Percentiles rank a stretch among this genome's conserved stretches.
Evolutionary conservation across 2,113 vertebrate species (phyloP).

Genomic region (Hippocampus zosterae): DNA sequence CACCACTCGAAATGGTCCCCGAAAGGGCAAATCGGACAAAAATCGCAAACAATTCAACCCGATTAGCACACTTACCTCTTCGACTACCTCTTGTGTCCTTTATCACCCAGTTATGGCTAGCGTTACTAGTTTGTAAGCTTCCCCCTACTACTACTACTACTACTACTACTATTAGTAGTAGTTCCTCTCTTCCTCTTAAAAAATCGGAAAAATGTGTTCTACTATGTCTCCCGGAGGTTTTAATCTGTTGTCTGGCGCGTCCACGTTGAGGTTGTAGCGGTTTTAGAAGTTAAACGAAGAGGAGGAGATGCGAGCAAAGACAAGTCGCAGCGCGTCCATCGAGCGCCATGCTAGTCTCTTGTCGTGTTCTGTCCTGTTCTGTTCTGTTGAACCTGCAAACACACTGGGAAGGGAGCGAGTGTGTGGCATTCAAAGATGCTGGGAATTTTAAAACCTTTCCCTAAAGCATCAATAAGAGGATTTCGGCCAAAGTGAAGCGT

Average conservation of each 20-base stretch:
- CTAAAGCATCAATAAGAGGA: background rate
- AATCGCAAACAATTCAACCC: background rate
- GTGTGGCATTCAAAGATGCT: slow-evolving; percentile 22
- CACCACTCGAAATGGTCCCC: background rate
- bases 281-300: slow-evolving; percentile 5
- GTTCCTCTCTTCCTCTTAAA: background rate
- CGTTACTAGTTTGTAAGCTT: slow-evolving; percentile 48
- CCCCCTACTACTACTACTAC: background rate
- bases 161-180: background rate
- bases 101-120: slow-evolving; percentile 56
- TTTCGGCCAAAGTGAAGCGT: no score
- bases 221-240: background rate
- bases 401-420: slow-evolving; percentile 25
- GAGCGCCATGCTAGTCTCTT: slow-evolving; percentile 66
- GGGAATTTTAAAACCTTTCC: background rate
- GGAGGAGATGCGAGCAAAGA: slow-evolving; percentile 28
- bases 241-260: no score
- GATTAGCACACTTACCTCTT: slow-evolving; percentile 46
- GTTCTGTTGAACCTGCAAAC: slow-evolving; percentile 35
- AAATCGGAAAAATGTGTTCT: background rate
- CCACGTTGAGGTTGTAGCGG: background rate
- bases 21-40: no score
- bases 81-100: slow-evolving; percentile 44
- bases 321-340: slow-evolving; percentile 30
- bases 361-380: slow-evolving; percentile 32